These are phyloP conservation scores for Drosophila sechellia DNA, from an alignment of 1,140 invertebrate genomes.

Conservation along the genomic window DNA sequence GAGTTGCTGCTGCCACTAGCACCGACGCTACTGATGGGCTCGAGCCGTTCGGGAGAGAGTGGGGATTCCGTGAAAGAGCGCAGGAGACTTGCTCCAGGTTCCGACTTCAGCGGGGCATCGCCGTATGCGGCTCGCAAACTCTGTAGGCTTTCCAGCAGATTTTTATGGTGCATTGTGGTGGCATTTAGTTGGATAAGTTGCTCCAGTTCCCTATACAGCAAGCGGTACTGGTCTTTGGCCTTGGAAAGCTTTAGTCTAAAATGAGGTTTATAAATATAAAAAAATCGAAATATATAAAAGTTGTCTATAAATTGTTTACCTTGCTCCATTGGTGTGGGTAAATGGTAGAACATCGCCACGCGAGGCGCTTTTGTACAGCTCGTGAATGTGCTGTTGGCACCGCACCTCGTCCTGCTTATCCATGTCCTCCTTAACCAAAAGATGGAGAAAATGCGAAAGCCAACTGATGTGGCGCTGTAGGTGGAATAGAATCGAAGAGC, in stretches of 20 bases:
- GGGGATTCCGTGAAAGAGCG: conserved; percentile 92
- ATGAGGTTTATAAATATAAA: neutral
- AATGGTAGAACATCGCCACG: conserved; percentile 92
- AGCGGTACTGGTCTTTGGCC: conserved; percentile 93
- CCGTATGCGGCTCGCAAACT: conserved; percentile 88
- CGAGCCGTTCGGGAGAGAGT: conserved; percentile 89
- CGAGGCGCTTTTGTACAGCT: conserved; percentile 92
- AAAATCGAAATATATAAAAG: neutral
- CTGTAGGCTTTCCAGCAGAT: conserved; percentile 92
- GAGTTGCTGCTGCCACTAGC: conserved; percentile 48
- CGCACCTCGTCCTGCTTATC: conserved; percentile 94
- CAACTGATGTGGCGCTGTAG: conserved; percentile 89
- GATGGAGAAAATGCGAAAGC: conserved; percentile 92
- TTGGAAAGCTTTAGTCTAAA: conserved; percentile 84
- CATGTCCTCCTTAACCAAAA: conserved; percentile 93
- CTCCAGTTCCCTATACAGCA: conserved; percentile 96
- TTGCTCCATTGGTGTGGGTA: conserved; percentile 86
- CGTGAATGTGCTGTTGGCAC: conserved; percentile 94
- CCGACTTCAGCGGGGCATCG: conserved; percentile 86
- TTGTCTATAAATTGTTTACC: conserved; percentile 67
- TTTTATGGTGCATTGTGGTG: conserved; percentile 88
- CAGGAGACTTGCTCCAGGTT: conserved; percentile 71
- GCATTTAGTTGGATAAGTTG: conserved; percentile 91
- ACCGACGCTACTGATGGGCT: conserved; percentile 78
- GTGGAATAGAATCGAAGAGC: conserved; percentile 92